A percentile compares a stretch with the other conserved stretches of the same genome.
Evolutionary conservation across 2,113 vertebrate species (phyloP).

Genomic region (Argyrosomus japonicus): DNA sequence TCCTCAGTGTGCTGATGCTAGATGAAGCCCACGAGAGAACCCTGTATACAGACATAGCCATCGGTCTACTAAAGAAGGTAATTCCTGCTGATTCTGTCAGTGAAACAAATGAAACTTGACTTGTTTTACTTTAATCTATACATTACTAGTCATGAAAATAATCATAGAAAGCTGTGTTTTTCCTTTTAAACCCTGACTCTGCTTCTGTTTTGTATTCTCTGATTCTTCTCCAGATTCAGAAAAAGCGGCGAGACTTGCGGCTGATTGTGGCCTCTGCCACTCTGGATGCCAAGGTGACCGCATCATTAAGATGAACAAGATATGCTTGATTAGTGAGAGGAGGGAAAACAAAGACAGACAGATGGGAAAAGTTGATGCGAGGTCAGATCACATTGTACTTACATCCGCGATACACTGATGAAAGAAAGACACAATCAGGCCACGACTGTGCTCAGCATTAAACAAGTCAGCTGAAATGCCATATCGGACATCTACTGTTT

Average conservation of each 20-base stretch:
- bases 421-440: slow-evolving; percentile 66
- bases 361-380: slow-evolving; percentile 38
- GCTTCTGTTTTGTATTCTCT: neutral
- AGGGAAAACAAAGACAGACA: slow-evolving; percentile 43
- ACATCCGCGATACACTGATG: slow-evolving; percentile 55
- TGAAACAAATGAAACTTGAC: neutral
- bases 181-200: neutral
- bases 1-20: slow-evolving; percentile 91
- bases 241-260: slow-evolving; percentile 94
- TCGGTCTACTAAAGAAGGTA: slow-evolving; percentile 98
- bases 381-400: slow-evolving; percentile 56
- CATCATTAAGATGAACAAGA: slow-evolving; percentile 69
- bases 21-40: slow-evolving; percentile 99
- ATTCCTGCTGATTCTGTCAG: neutral
- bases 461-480: slow-evolving; percentile 55
- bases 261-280: slow-evolving; percentile 97
- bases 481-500: slow-evolving; percentile 49
- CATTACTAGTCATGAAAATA: neutral
- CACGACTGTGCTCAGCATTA: slow-evolving; percentile 29
- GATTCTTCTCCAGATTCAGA: slow-evolving; percentile 88
- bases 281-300: slow-evolving; percentile 95
- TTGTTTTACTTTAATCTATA: neutral
- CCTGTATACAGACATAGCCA: slow-evolving; percentile 96
- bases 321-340: slow-evolving; percentile 39
- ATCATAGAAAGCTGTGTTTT: neutral